A percentile compares a stretch with the other conserved stretches of the same genome.
These are phyloP conservation scores for Oryzias dopingdopingensis DNA, from an alignment of 2,797 vertebrate genomes.

Conservation along the genomic window DNA sequence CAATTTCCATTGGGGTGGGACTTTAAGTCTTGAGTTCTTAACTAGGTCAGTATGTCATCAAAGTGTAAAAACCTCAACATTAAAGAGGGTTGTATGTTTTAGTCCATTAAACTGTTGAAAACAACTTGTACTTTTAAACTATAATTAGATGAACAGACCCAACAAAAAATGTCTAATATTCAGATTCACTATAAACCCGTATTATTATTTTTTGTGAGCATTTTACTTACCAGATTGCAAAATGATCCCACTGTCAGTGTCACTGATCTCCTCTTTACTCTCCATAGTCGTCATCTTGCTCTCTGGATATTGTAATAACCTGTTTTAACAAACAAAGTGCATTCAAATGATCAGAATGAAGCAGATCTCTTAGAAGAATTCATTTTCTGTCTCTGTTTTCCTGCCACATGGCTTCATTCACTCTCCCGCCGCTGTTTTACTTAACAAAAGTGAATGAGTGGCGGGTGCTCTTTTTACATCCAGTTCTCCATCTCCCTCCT, in stretches of 20 bases:
- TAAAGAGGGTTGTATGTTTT: too few species aligned
- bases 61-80: too few species aligned
- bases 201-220: background rate
- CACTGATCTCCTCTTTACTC: constrained; percentile 88
- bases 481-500: constrained; percentile 48
- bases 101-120: too few species aligned
- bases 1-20: too few species aligned
- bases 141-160: background rate
- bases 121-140: too few species aligned
- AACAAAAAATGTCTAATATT: background rate
- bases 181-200: background rate
- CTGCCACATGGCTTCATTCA: constrained; percentile 44
- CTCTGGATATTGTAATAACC: constrained; percentile 34
- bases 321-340: constrained; percentile 48
- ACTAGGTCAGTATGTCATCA: too few species aligned
- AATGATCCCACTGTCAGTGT: constrained; percentile 89
- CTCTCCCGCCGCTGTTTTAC: constrained; percentile 45
- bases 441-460: constrained; percentile 66
- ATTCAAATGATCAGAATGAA: constrained; percentile 17
- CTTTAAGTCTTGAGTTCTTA: too few species aligned
- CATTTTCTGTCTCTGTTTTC: constrained; percentile 17
- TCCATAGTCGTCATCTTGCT: constrained; percentile 75
- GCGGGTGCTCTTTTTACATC: constrained; percentile 70
- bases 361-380: constrained; percentile 2
- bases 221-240: constrained; percentile 83